phyloP scores from a whole-genome alignment of 2,797 vertebrate genomes.

The Smutsia temminckii region DNA sequence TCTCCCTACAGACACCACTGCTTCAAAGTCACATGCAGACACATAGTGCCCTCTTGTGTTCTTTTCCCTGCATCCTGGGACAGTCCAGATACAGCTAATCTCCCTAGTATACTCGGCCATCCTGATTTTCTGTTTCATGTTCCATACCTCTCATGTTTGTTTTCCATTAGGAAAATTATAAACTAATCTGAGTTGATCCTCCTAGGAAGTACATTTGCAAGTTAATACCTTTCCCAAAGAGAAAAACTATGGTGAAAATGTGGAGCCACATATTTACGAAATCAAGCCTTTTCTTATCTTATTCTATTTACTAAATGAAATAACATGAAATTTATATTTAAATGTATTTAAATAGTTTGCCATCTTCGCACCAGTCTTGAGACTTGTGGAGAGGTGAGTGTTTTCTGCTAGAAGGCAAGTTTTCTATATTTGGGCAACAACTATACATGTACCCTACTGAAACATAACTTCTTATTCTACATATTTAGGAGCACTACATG shows the following conservation, averaged over 20 bases:
- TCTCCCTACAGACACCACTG: background rate
- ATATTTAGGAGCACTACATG: background rate
- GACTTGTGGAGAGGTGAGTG: background rate
- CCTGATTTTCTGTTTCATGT: background rate
- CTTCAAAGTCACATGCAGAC: background rate
- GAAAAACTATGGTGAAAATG: background rate
- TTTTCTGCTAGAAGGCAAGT: background rate
- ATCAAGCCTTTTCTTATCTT: background rate
- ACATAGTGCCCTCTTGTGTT: conserved; percentile 50
- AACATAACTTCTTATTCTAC: background rate
- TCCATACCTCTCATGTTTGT: background rate
- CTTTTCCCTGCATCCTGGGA: background rate
- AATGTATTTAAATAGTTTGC: conserved; percentile 28
- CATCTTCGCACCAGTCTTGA: background rate
- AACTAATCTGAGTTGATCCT: conserved; percentile 11
- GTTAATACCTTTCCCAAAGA: background rate
- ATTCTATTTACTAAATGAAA: conserved; percentile 24
- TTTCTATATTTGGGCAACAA: background rate
- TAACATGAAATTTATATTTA: conserved; percentile 31
- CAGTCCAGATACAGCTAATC: background rate
- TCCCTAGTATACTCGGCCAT: background rate
- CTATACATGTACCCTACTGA: background rate
- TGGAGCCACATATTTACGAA: background rate
- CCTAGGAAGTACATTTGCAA: conserved; percentile 6
- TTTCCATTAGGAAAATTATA: conserved; percentile 28